Conservation (phyloP, 1,140 invertebrate species). For the Caenorhabditis tropicalis region DNA sequence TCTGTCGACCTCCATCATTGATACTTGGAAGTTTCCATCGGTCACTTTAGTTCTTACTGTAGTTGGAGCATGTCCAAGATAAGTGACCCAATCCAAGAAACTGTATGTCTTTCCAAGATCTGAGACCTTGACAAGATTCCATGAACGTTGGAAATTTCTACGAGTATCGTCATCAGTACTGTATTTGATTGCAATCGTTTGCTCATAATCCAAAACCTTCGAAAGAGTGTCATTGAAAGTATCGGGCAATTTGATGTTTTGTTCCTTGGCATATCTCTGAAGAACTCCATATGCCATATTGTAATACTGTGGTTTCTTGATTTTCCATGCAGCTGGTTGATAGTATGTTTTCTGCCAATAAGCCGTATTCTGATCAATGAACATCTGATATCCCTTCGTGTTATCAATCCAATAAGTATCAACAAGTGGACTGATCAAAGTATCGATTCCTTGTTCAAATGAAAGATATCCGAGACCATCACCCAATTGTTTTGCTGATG, state of each 20-base stretch:
- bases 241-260: background rate
- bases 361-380: constrained; percentile 54
- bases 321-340: constrained; percentile 44
- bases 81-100: constrained; percentile 52
- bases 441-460: constrained; percentile 50
- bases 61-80: constrained; percentile 23
- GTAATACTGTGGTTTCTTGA: background rate
- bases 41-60: background rate
- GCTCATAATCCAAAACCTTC: constrained; percentile 50
- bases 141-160: constrained; percentile 42
- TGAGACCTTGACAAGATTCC: constrained; percentile 41
- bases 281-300: constrained; percentile 7
- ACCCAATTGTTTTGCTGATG: constrained; percentile 6
- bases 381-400: constrained; percentile 50
- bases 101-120: constrained; percentile 15
- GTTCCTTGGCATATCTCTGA: constrained; percentile 11
- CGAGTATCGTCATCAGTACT: constrained; percentile 55
- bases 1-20: constrained; percentile 48
- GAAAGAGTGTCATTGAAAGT: background rate
- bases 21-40: background rate
- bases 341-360: constrained; percentile 50
- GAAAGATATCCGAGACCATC: constrained; percentile 54
- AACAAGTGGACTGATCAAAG: constrained; percentile 52
- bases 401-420: constrained; percentile 58
- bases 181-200: constrained; percentile 47